These are phyloP conservation scores for Romanomermis culicivorax DNA, from an alignment of 2,888 invertebrate genomes.

Conservation along the genomic window DNA sequence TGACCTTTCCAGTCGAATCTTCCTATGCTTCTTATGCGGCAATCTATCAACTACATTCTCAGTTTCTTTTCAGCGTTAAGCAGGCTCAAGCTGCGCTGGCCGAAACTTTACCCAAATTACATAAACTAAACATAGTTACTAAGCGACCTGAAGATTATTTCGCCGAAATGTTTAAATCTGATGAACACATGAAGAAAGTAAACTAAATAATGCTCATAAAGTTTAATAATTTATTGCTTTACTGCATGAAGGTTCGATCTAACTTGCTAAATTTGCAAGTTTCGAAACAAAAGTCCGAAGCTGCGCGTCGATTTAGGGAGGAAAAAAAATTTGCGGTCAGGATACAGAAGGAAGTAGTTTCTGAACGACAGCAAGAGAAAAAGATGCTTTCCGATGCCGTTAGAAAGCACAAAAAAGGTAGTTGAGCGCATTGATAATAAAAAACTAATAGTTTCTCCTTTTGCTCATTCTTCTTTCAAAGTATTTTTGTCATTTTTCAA, in stretches of 20 bases:
- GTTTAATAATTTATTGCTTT: neutral
- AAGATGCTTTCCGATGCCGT: constrained; percentile 71
- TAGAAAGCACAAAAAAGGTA: constrained; percentile 69
- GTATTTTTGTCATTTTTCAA: no score
- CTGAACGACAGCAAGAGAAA: constrained; percentile 70
- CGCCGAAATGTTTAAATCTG: constrained; percentile 95
- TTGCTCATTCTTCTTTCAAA: no score
- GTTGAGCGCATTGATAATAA: constrained; percentile 11
- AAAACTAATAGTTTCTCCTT: no score
- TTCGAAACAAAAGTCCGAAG: constrained; percentile 63
- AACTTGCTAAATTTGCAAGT: constrained; percentile 61
- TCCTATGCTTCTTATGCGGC: no score
- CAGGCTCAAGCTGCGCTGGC: constrained; percentile 52
- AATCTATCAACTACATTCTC: no score
- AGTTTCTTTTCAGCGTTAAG: constrained; percentile 20
- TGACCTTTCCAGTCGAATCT: no score
- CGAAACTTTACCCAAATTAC: constrained; percentile 53
- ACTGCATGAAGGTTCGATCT: constrained; percentile 45
- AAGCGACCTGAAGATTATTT: constrained; percentile 85
- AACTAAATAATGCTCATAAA: constrained; percentile 9
- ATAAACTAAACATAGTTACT: constrained; percentile 51
- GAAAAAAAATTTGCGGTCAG: constrained; percentile 81
- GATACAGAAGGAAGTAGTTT: constrained; percentile 29
- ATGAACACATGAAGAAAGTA: constrained; percentile 84
- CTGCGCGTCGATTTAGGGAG: constrained; percentile 63